Conservation (phyloP, 2,888 invertebrate species). For the Agrotis puta region DNA sequence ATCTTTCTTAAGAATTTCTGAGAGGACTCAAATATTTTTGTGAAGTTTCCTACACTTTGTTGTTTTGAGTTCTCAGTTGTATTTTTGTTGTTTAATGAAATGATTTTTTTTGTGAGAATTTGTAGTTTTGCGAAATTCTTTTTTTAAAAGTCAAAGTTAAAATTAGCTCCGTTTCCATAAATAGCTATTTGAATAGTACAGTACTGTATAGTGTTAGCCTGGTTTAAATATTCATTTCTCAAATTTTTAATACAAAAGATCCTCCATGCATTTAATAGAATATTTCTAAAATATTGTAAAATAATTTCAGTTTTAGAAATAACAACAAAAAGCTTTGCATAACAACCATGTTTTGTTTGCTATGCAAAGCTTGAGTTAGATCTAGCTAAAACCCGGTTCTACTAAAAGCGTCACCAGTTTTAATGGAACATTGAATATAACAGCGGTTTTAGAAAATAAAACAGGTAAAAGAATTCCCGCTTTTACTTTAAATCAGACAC, state of each 20-base stretch:
- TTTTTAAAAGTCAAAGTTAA: too few species aligned
- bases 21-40: slow-evolving; percentile 2
- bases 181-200: too few species aligned
- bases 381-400: slow-evolving; percentile 28
- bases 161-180: too few species aligned
- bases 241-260: background rate
- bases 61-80: background rate
- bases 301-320: background rate
- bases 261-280: background rate
- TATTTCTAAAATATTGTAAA: background rate
- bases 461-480: slow-evolving; percentile 12
- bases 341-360: slow-evolving; percentile 33
- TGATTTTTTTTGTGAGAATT: background rate
- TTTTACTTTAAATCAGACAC: slow-evolving; percentile 44
- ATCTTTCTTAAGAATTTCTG: slow-evolving; percentile 31
- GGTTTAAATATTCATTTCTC: background rate
- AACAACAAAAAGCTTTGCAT: too few species aligned
- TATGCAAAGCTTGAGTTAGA: slow-evolving; percentile 39
- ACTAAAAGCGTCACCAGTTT: slow-evolving; percentile 16
- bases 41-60: background rate
- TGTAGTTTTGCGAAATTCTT: too few species aligned
- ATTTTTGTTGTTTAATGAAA: background rate
- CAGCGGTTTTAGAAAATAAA: slow-evolving; percentile 11
- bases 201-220: too few species aligned
- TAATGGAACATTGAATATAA: slow-evolving; percentile 28